Conservation (phyloP, 2,113 vertebrate genomes). For the Datnioides undecimradiatus region DNA sequence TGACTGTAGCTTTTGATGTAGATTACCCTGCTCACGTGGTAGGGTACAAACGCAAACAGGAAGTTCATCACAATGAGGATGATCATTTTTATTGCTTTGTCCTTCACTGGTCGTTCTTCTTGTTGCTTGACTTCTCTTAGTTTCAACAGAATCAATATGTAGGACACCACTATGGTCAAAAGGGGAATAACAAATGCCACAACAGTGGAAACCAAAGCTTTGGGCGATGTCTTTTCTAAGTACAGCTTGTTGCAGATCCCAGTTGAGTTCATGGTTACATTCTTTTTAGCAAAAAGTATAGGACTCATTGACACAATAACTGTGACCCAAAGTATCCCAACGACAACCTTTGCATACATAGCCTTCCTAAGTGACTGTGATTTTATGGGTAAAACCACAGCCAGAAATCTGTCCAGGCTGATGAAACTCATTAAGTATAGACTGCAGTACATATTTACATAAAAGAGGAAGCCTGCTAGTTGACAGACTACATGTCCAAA, state of each 20-base stretch:
- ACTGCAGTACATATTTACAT: conserved; percentile 85
- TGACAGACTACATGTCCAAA: conserved; percentile 76
- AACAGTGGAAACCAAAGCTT: conserved; percentile 70
- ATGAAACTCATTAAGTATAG: conserved; percentile 83
- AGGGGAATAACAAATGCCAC: conserved; percentile 79
- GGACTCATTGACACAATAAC: conserved; percentile 72
- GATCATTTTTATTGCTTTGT: conserved; percentile 80
- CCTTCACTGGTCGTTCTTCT: conserved; percentile 35
- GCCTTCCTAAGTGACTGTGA: conserved; percentile 65
- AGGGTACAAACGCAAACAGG: conserved; percentile 82
- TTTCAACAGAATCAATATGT: conserved; percentile 77
- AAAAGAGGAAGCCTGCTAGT: conserved; percentile 82
- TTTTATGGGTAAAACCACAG: conserved; percentile 74
- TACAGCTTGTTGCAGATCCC: conserved; percentile 77
- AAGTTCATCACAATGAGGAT: conserved; percentile 79
- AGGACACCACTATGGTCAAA: conserved; percentile 68
- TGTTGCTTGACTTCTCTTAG: conserved; percentile 63
- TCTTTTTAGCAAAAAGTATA: conserved; percentile 59
- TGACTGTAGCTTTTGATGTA: conserved; percentile 65
- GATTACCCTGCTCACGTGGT: conserved; percentile 78
- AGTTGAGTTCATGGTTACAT: conserved; percentile 25
- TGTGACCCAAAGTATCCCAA: conserved; percentile 72
- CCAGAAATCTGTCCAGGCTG: conserved; percentile 80
- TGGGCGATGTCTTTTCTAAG: conserved; percentile 69
- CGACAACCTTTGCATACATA: conserved; percentile 65